Conservation (phyloP, 1,140 invertebrate species). For the Probaryconus sp. region DNA sequence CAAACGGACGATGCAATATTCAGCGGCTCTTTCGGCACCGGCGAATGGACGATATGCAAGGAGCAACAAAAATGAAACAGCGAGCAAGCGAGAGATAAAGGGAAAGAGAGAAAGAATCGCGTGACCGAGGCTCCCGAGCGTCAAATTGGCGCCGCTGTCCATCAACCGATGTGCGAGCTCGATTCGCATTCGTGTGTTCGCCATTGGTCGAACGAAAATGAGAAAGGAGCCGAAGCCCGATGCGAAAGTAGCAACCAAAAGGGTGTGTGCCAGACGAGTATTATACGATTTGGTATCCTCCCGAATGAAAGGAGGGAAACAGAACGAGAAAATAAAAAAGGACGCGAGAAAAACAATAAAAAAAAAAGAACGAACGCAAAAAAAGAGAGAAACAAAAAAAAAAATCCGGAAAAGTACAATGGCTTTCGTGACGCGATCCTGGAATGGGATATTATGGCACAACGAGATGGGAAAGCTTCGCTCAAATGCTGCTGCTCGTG, state of each 20-base stretch:
- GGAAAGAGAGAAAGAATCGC: constrained; percentile 39
- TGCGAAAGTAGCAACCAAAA: constrained; percentile 49
- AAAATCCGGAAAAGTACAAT: constrained; percentile 59
- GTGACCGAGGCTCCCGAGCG: constrained; percentile 72
- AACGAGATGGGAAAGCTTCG: constrained; percentile 53
- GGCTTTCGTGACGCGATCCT: constrained; percentile 59
- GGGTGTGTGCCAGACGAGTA: constrained; percentile 57
- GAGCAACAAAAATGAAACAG: constrained; percentile 41
- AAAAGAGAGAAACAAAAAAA: constrained; percentile 33
- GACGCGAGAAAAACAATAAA: constrained; percentile 46
- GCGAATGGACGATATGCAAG: constrained; percentile 29
- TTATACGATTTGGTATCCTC: constrained; percentile 59
- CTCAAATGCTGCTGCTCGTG: constrained; percentile 51
- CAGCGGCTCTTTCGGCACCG: constrained; percentile 65
- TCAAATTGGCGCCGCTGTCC: constrained; percentile 79
- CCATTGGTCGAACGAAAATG: constrained; percentile 60
- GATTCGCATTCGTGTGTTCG: constrained; percentile 54
- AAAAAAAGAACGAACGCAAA: constrained; percentile 22
- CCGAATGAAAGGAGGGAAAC: constrained; percentile 43
- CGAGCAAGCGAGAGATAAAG: constrained; percentile 6
- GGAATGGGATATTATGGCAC: constrained; percentile 60
- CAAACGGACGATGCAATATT: constrained; percentile 78
- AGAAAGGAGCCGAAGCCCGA: constrained; percentile 53
- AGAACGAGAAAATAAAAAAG: constrained; percentile 28
- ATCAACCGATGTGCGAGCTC: constrained; percentile 72